These are phyloP conservation scores for Porites cylindrica DNA, from an alignment of 92 coral and sea anemone genomes.

Conservation along the genomic window DNA sequence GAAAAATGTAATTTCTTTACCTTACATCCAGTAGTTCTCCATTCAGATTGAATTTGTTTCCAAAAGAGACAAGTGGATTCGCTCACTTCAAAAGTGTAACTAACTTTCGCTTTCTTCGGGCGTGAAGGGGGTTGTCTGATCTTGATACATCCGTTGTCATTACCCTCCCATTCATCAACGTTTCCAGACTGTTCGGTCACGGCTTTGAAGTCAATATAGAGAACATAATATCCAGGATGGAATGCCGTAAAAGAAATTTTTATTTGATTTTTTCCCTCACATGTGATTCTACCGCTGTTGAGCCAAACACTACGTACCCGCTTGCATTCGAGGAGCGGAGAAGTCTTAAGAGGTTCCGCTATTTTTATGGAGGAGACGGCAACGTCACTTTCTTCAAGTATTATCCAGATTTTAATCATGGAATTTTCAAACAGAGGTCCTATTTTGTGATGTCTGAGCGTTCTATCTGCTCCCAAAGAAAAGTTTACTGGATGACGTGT, in stretches of 20 bases:
- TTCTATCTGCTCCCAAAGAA: too few species aligned
- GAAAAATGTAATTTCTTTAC: background rate
- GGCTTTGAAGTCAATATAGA: background rate
- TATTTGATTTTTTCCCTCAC: background rate
- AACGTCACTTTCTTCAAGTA: background rate
- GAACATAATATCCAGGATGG: background rate
- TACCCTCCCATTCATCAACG: background rate
- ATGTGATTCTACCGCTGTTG: background rate
- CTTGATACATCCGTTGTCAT: background rate
- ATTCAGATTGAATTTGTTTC: background rate
- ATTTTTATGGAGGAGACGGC: background rate
- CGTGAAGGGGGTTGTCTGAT: background rate
- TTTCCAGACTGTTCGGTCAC: background rate
- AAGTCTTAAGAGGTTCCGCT: background rate
- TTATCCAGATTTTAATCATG: background rate
- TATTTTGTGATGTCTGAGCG: too few species aligned
- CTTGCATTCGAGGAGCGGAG: background rate
- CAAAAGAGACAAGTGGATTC: conserved; percentile 4
- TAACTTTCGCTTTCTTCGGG: background rate
- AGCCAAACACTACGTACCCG: background rate
- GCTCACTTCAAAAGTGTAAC: background rate
- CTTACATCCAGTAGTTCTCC: conserved; percentile 7
- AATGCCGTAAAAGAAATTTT: background rate
- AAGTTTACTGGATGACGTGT: too few species aligned
- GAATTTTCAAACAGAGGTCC: too few species aligned